These are phyloP conservation scores for Brotogeris chrysoptera DNA, from an alignment of 2,797 vertebrate species.

Conservation along the genomic window DNA sequence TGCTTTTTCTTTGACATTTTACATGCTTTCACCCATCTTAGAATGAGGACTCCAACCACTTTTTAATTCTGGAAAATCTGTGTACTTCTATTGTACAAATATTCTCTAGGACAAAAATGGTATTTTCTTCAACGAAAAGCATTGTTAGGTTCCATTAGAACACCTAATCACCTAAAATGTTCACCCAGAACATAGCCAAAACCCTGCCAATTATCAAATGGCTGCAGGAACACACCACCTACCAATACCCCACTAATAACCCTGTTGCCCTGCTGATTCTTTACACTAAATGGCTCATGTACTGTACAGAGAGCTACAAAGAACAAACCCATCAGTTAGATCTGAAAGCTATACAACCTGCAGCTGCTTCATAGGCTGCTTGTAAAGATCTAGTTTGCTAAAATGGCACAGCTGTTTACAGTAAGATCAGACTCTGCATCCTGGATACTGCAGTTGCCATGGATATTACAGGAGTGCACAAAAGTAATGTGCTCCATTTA, in stretches of 20 bases:
- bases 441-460: conserved; percentile 35
- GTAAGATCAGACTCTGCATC: conserved; percentile 6
- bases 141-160: background rate
- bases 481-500: background rate
- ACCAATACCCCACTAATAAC: background rate
- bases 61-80: background rate
- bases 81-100: background rate
- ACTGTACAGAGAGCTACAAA: background rate
- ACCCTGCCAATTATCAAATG: background rate
- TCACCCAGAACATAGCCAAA: background rate
- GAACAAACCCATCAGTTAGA: background rate
- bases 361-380: background rate
- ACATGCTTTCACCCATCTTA: background rate
- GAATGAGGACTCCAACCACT: background rate
- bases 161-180: background rate
- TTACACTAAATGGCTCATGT: background rate
- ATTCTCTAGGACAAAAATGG: background rate
- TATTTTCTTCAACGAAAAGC: background rate
- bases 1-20: background rate
- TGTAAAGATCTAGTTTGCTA: background rate
- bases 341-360: background rate
- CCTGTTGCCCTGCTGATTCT: background rate
- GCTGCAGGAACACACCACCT: background rate
- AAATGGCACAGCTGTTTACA: conserved; percentile 41
- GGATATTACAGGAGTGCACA: conserved; percentile 18